Conservation (phyloP, 2,797 vertebrate genomes). For the Anguilla anguilla region DNA sequence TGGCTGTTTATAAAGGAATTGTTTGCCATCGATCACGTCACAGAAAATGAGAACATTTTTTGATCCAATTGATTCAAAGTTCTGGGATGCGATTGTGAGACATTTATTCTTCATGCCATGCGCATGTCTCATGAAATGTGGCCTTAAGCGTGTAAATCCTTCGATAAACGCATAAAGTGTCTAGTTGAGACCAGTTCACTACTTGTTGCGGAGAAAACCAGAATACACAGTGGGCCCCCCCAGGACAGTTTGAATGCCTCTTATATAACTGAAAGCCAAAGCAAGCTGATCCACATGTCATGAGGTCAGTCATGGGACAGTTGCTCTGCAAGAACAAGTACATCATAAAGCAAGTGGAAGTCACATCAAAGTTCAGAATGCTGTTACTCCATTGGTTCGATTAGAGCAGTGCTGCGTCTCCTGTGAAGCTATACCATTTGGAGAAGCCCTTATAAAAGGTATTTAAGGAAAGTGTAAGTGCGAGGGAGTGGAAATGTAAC, state of each 20-base stretch:
- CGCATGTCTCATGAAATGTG: not conserved
- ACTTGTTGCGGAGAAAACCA: too few species aligned
- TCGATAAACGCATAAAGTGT: not conserved
- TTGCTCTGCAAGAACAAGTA: not conserved
- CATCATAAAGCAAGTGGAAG: not conserved
- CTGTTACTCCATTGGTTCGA: not conserved
- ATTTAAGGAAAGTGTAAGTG: not conserved
- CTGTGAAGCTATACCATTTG: not conserved
- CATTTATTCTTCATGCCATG: not conserved
- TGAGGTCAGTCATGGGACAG: not conserved
- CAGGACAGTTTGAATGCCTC: too few species aligned
- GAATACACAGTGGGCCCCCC: too few species aligned
- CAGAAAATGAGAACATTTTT: too few species aligned
- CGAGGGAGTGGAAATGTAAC: not conserved
- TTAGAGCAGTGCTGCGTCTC: not conserved
- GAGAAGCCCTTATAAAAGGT: not conserved
- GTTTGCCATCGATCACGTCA: not conserved
- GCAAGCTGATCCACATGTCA: not conserved
- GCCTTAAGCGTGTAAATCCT: not conserved
- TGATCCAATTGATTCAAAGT: not conserved
- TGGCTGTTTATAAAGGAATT: not conserved
- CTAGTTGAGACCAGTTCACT: not conserved
- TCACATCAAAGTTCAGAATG: not conserved
- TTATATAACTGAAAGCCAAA: not conserved
- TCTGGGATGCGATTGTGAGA: not conserved